Evolutionary conservation across 2,888 invertebrate species (phyloP), one percentile per base, ranked within the genome.

Genomic region (Caenorhabditis sinica): DNA sequence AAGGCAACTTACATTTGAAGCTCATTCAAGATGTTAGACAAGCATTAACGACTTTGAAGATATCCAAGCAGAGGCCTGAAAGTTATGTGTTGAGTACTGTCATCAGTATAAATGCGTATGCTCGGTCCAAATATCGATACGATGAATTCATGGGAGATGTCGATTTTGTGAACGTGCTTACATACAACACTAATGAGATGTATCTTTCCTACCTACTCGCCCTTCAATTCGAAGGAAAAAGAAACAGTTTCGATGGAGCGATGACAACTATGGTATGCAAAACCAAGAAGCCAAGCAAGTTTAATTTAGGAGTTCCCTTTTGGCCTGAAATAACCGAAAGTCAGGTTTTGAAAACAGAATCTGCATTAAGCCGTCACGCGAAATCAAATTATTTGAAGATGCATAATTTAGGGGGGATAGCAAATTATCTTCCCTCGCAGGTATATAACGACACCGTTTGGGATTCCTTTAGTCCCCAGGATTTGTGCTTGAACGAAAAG

Each of bases 231-330:
- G 49, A 17, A 17, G 49, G 49, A 49, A 13, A 0, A 17, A 49
- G 17, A 17, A 17, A 49, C 17, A 49, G 49, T 49, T 17, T 49
- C 17, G 49, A 49, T 6, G 49, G 17, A 17, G 49, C 17, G 17
- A 49, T 49, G 49, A 49, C 86, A 33, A 82, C 80, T 60, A 89
- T 88, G 65, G 56, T 79, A 1, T 89, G 89, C 65, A 53, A 69
- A 28, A 71, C 81, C 2, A 81, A 83, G 30, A 25, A 77, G 25
- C 83, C 87, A 15, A 71, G 77, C 23, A 71, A 87, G 68, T 45
- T 87, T n/a, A 82, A 79, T 36, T 68, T 87, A 74, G 87, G 86
- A 15, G 72, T 87, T 1, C 85, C 71, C n/a, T 58, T 71, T 36
- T 36, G 36, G 11, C 36, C 36, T 11, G 36, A 36, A 36, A 36